phyloP scores from a whole-genome alignment of 2,797 vertebrate species.

The Glyptemys insculpta region DNA sequence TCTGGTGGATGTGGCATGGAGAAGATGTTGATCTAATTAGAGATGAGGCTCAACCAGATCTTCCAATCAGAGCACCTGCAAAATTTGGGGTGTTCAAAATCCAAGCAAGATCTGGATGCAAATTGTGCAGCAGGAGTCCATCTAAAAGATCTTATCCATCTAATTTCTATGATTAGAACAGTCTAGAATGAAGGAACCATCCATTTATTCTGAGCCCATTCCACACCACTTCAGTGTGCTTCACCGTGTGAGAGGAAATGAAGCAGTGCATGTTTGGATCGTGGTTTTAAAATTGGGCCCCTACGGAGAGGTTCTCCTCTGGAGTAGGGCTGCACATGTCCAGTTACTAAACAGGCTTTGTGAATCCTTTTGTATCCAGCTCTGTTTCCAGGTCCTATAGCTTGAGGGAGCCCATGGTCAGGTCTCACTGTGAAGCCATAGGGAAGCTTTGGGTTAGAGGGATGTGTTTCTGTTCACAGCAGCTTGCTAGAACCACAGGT shows the following conservation, averaged over 20 bases:
- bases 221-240: neutral
- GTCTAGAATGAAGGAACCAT: neutral
- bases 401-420: neutral
- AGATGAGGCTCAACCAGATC: neutral
- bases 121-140: neutral
- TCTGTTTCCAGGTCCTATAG: neutral
- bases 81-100: neutral
- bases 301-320: no score
- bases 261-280: neutral
- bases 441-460: neutral
- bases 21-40: neutral
- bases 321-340: neutral
- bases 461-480: neutral
- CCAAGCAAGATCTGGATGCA: neutral
- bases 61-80: neutral
- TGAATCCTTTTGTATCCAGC: rapidly evolving
- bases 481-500: neutral
- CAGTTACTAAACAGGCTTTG: neutral
- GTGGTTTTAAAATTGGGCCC: neutral
- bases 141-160: neutral
- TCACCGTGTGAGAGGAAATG: neutral
- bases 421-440: neutral
- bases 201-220: neutral
- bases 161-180: neutral
- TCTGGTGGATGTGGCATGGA: neutral